Conservation (phyloP, 2,797 vertebrate species). For the Gymnocypris eckloni region DNA sequence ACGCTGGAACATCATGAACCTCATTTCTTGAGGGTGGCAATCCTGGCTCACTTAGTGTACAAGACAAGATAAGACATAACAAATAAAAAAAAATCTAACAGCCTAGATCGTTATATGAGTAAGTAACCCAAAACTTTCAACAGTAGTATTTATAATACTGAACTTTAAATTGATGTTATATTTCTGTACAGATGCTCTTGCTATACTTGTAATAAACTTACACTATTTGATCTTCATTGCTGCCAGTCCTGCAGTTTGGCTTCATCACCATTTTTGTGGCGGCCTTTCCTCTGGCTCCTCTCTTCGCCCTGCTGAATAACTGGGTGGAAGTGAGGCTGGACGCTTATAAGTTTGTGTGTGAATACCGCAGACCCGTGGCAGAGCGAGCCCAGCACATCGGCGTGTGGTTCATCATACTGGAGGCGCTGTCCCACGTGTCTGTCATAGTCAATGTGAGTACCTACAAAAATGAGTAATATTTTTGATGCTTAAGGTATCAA, state of each 20-base stretch:
- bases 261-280: slow-evolving; percentile 86
- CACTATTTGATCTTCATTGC: slow-evolving; percentile 4
- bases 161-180: neutral
- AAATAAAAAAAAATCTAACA: neutral
- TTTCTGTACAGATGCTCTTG: neutral
- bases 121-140: neutral
- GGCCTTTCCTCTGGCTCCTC: slow-evolving; percentile 81
- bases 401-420: slow-evolving; percentile 83
- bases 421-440: slow-evolving; percentile 79
- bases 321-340: slow-evolving; percentile 83
- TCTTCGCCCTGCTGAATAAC: slow-evolving; percentile 83
- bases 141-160: neutral
- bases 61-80: neutral
- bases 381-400: slow-evolving; percentile 80
- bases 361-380: slow-evolving; percentile 80
- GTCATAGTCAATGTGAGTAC: slow-evolving; percentile 79
- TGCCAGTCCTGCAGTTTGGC: slow-evolving; percentile 82
- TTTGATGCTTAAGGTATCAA: neutral
- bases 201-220: neutral
- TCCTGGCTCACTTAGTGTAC: neutral
- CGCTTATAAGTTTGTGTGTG: slow-evolving; percentile 82
- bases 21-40: neutral
- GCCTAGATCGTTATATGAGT: neutral
- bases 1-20: neutral
- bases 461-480: neutral